Evolutionary conservation across 2,888 invertebrate genomes (phyloP), one percentile per base, ranked within the genome.

Genomic region (Alentia gelatinosa): DNA sequence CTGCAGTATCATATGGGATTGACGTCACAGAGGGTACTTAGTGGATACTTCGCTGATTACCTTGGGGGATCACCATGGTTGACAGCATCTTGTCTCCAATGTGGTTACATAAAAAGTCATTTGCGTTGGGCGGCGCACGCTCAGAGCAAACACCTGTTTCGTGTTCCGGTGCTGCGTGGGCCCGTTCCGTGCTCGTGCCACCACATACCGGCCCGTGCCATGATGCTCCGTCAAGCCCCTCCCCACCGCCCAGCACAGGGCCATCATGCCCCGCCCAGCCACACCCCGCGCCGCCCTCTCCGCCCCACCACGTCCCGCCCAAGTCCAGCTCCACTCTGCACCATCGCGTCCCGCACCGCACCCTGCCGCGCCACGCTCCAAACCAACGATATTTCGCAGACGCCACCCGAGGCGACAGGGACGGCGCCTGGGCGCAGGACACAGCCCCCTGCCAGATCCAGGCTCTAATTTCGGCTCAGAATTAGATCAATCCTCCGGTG

Each of bases 301-400:
- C 26, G 23, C 15, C 15, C 79, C 37, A 9, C 37, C 35, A 79
- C 39, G 79, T 39, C 79, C 37, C 15, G 23, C 15, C 79, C 79
- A 39, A 23, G 5, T 9, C 47, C 47, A 9, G 9, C 47, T 19
- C 47, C 47, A 47, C 47, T 19, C 47, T 19, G 9, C 47, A 12
- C 19, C 47, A 19, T 19, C 47, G 9, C 47, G 9, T 19, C 19
- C 47, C 47, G 9, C 47, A 9, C 47, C 47, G 9, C 47, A 12
- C 9, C 47, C 47, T 47, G 9, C 47, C 47, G 47, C 26, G 33
- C 23, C 56, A 56, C 19, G n/a, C 56, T 56, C 23, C 26, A 33
- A 74, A 39, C 37, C 79, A 79, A 79, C 39, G 79, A 79, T 79
- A 79, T 37, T 79, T 79, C 35, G 15, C 79, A 79, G 79, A n/a